Evolutionary conservation across 2,888 invertebrate genomes (phyloP).

Genomic region (Agrochola lychnidis): DNA sequence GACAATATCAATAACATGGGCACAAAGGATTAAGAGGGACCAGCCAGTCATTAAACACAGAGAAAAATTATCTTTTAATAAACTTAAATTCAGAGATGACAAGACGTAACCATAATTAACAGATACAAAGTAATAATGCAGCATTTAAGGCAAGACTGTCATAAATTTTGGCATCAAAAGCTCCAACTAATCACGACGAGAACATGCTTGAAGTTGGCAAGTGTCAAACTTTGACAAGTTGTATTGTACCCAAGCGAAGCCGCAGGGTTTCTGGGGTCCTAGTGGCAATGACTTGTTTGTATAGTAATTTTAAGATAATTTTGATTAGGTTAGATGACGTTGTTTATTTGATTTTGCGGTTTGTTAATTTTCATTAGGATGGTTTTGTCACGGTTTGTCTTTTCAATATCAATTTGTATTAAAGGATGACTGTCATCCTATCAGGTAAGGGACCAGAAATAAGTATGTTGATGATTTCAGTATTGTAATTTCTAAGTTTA

Average conservation of each 20-base stretch:
- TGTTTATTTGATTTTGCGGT: conserved; percentile 36
- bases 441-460: not conserved
- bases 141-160: conserved; percentile 46
- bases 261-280: conserved; percentile 40
- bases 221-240: conserved; percentile 70
- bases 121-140: conserved; percentile 50
- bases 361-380: not conserved
- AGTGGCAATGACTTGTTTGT: conserved; percentile 34
- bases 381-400: not conserved
- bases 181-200: conserved; percentile 53
- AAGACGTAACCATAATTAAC: conserved; percentile 49
- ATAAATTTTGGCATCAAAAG: conserved; percentile 59
- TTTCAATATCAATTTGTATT: conserved; percentile 2
- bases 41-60: conserved; percentile 8
- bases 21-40: conserved; percentile 6
- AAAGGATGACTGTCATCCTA: not conserved
- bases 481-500: not conserved
- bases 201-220: conserved; percentile 61
- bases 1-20: conserved; percentile 14
- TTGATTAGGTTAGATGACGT: conserved; percentile 26
- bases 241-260: conserved; percentile 40
- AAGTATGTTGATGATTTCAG: not conserved
- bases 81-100: conserved; percentile 41
- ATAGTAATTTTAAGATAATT: conserved; percentile 41
- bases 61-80: conserved; percentile 33